phyloP scores from a whole-genome alignment of 2,113 vertebrate species.

The Probosciger aterrimus region DNA sequence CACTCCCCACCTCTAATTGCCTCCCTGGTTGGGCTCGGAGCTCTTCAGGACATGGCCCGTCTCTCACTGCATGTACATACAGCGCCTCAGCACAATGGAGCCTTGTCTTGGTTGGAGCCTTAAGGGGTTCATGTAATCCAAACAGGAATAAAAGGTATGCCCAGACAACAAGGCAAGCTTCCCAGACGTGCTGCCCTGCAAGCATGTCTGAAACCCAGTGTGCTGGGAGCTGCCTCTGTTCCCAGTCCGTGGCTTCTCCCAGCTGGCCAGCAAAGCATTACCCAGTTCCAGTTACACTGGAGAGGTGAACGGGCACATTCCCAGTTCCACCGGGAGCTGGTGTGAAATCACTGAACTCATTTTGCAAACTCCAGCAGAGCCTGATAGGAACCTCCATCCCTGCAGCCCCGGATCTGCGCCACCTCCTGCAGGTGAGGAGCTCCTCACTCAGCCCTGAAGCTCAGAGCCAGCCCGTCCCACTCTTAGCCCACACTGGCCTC shows the following conservation, averaged over 20 bases:
- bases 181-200: background rate
- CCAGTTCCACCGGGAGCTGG: background rate
- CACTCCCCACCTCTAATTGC: background rate
- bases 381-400: background rate
- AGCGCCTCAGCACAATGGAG: background rate
- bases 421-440: background rate
- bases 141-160: background rate
- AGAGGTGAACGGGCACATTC: background rate
- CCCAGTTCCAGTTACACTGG: background rate
- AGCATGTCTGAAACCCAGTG: background rate
- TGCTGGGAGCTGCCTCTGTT: background rate
- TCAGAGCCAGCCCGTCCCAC: background rate
- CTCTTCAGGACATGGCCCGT: background rate
- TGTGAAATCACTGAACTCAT: background rate
- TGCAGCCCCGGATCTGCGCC: background rate
- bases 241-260: background rate
- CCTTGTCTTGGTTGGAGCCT: background rate
- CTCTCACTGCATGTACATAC: background rate
- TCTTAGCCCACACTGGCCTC: background rate
- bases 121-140: background rate
- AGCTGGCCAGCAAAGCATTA: background rate
- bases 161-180: background rate
- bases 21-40: background rate
- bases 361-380: background rate
- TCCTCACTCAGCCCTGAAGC: background rate